A percentile compares a stretch with the other conserved stretches of the same genome.
These are phyloP conservation scores for Andricus quercusramuli DNA, from an alignment of 2,888 invertebrate genomes.

Conservation along the genomic window DNA sequence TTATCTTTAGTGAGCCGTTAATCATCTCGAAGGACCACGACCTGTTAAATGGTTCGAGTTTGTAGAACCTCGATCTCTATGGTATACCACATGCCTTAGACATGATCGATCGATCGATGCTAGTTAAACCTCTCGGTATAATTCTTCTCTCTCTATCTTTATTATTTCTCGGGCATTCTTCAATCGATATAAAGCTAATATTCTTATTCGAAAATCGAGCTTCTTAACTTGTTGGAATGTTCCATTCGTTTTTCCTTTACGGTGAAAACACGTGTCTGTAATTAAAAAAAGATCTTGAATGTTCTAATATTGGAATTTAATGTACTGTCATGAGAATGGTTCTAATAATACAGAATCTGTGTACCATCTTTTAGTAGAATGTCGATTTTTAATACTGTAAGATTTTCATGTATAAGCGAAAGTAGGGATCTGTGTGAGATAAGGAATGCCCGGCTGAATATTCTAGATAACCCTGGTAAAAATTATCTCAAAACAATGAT, in stretches of 20 bases:
- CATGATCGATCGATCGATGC: slow-evolving; percentile 43
- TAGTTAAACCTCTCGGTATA: slow-evolving; percentile 29
- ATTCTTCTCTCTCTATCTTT: slow-evolving; percentile 31
- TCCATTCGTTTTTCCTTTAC: background rate
- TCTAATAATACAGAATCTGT: too few species aligned
- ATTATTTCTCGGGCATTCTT: slow-evolving; percentile 16
- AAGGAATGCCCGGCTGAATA: too few species aligned
- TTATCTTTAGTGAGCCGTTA: slow-evolving; percentile 50
- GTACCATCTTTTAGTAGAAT: too few species aligned
- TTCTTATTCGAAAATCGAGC: background rate
- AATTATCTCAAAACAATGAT: too few species aligned
- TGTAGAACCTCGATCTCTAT: slow-evolving; percentile 35
- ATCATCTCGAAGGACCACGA: slow-evolving; percentile 47
- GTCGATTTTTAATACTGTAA: too few species aligned
- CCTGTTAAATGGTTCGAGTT: slow-evolving; percentile 40
- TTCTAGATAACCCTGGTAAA: too few species aligned
- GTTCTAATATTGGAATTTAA: too few species aligned
- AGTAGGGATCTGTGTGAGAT: too few species aligned
- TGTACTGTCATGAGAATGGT: too few species aligned
- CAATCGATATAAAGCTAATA: background rate
- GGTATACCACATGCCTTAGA: slow-evolving; percentile 29
- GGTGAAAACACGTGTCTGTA: too few species aligned
- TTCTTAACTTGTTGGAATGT: background rate
- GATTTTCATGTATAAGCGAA: too few species aligned
- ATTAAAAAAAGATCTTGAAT: too few species aligned